Evolutionary conservation across 2,797 vertebrate genomes (phyloP).

Genomic region (Molossus molossus): DNA sequence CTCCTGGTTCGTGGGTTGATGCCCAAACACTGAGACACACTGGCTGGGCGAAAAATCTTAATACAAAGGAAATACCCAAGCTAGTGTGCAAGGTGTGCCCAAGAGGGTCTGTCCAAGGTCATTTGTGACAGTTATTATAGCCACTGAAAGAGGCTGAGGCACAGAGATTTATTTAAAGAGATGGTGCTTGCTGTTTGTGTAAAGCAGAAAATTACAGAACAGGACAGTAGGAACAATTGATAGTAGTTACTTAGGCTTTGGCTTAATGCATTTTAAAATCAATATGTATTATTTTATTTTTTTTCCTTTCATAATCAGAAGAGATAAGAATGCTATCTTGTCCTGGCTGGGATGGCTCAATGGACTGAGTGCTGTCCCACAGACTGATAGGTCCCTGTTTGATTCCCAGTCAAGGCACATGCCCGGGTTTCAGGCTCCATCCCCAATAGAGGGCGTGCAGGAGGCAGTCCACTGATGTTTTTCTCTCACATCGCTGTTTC

Average conservation of each 20-base stretch:
- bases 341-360: too few relatives aligned
- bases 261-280: constrained; percentile 19
- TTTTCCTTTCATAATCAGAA: constrained; percentile 36
- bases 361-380: too few relatives aligned
- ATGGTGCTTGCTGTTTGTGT: background rate
- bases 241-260: background rate
- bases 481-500: too few relatives aligned
- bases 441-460: too few relatives aligned
- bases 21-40: too few relatives aligned
- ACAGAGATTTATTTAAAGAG: background rate
- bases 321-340: background rate
- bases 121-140: background rate
- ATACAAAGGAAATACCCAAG: background rate
- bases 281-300: background rate
- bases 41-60: background rate
- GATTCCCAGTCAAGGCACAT: too few relatives aligned
- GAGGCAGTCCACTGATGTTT: too few relatives aligned
- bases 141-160: background rate
- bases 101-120: background rate
- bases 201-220: constrained; percentile 17
- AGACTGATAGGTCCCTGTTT: too few relatives aligned
- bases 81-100: background rate
- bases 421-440: too few relatives aligned
- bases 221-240: background rate
- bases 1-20: too few relatives aligned